A percentile compares a stretch with the other conserved stretches of the same genome.
These are phyloP conservation scores for Chloroclystis v-ata DNA, from an alignment of 2,888 invertebrate species.

Conservation along the genomic window DNA sequence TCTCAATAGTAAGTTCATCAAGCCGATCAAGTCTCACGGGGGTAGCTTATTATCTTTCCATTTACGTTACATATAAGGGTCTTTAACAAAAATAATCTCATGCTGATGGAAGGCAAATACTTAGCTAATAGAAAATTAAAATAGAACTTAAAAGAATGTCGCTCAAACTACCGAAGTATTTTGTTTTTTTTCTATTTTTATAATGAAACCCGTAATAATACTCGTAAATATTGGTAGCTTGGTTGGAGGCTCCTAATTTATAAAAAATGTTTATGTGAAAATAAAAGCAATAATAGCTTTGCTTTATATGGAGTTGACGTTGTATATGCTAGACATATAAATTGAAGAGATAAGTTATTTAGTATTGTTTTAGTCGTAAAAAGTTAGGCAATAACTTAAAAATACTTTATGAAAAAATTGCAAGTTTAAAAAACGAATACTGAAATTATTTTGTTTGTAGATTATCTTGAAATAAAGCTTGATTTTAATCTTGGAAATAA, in stretches of 20 bases:
- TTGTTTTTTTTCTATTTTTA: background rate
- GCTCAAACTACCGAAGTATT: background rate
- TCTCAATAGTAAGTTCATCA: conserved; percentile 6
- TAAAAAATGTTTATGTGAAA: too few species aligned
- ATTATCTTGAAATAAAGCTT: too few species aligned
- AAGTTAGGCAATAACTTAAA: too few species aligned
- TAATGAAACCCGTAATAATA: conserved; percentile 1
- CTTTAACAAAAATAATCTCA: conserved; percentile 10
- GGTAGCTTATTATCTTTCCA: conserved; percentile 25
- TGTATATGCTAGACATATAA: too few species aligned
- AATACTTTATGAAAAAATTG: too few species aligned
- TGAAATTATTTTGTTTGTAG: too few species aligned
- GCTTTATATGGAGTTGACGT: too few species aligned
- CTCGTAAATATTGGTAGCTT: background rate
- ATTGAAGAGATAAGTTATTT: too few species aligned
- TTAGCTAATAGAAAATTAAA: conserved; percentile 1
- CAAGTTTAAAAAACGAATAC: too few species aligned
- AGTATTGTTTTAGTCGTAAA: too few species aligned
- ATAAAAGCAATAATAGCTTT: too few species aligned
- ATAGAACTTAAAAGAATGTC: background rate
- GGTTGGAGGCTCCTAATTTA: too few species aligned
- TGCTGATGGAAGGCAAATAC: conserved; percentile 2
- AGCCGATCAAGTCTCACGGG: conserved; percentile 16
- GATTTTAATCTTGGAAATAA: background rate
- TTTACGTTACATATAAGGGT: conserved; percentile 13